phyloP scores from a whole-genome alignment of 2,888 invertebrate genomes.

The Amorpha juglandis region DNA sequence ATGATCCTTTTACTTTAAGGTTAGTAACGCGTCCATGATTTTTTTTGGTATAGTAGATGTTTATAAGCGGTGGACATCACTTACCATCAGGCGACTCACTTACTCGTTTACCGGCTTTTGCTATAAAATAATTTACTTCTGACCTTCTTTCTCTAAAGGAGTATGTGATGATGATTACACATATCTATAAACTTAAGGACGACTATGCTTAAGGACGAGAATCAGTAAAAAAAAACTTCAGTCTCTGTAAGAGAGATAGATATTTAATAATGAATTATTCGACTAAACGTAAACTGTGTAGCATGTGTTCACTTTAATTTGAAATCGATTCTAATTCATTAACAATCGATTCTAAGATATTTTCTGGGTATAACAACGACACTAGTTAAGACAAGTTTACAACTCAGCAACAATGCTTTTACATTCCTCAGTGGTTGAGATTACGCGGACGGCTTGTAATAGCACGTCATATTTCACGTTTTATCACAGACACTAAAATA shows the following conservation, averaged over 20 bases:
- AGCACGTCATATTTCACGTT: constrained; percentile 54
- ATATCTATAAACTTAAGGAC: neutral
- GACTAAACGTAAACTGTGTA: too few species aligned
- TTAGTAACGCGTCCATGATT: too few species aligned
- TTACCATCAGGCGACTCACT: too few species aligned
- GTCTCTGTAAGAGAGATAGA: neutral
- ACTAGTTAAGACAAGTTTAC: neutral
- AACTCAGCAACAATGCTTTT: constrained; percentile 36
- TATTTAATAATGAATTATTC: neutral
- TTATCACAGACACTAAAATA: constrained; percentile 58
- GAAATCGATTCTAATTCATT: neutral
- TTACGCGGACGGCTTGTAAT: constrained; percentile 36
- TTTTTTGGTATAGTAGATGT: too few species aligned
- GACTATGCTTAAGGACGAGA: neutral
- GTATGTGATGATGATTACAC: neutral
- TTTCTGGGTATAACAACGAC: too few species aligned
- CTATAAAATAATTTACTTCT: too few species aligned
- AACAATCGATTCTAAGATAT: neutral
- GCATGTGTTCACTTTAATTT: too few species aligned
- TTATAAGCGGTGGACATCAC: too few species aligned
- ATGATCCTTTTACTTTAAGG: too few species aligned
- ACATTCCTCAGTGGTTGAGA: constrained; percentile 35
- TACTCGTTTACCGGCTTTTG: too few species aligned
- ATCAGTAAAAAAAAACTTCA: neutral
- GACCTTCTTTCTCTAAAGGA: too few species aligned